Evolutionary conservation across 2,888 invertebrate genomes (phyloP).

Genomic region (Meta bourneti): DNA sequence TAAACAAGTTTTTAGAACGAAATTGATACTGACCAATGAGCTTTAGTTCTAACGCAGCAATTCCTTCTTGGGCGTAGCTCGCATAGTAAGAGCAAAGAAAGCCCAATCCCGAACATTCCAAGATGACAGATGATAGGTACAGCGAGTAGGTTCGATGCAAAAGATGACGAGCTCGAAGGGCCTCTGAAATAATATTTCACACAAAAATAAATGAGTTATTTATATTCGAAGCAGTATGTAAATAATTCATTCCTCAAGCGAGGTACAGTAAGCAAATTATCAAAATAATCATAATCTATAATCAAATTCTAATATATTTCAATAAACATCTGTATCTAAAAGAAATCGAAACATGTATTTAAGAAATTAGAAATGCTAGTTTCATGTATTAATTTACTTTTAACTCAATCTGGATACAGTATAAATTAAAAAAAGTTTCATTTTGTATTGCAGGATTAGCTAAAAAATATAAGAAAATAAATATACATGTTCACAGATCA

Average conservation of each 20-base stretch:
- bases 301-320: not conserved
- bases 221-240: too few species aligned
- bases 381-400: too few species aligned
- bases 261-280: too few species aligned
- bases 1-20: not conserved
- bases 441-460: too few species aligned
- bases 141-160: slow-evolving; percentile 94
- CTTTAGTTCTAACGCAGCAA: slow-evolving; percentile 83
- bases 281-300: not conserved
- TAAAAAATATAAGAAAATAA: too few species aligned
- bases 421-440: too few species aligned
- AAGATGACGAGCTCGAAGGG: slow-evolving; percentile 89
- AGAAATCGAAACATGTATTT: too few species aligned
- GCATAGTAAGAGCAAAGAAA: slow-evolving; percentile 87
- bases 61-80: slow-evolving; percentile 89
- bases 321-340: too few species aligned
- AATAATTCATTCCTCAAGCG: too few species aligned
- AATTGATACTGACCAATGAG: slow-evolving; percentile 81
- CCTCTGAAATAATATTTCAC: slow-evolving; percentile 83
- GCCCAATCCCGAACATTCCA: slow-evolving; percentile 86
- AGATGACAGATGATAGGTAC: slow-evolving; percentile 87
- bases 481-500: too few species aligned
- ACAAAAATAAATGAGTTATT: not conserved
- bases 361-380: too few species aligned
- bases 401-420: too few species aligned